Base-by-base conservation (phyloP, 2,113 vertebrate species). In the Mellivora capensis region DNA sequence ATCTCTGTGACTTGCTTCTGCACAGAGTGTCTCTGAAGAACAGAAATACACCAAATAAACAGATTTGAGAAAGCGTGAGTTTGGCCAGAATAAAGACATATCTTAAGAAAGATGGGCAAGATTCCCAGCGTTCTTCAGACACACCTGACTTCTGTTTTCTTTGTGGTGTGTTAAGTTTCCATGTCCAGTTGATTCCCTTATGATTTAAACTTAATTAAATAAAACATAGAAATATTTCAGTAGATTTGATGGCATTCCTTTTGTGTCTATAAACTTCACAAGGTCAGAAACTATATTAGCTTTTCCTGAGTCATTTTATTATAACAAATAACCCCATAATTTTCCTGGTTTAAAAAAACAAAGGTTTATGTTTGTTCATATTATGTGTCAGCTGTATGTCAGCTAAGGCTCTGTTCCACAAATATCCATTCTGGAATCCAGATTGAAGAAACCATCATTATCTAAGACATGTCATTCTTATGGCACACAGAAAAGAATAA, bases 21-120 rank as follows among this genome's bases (percentile, higher is more conserved):
- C 64, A 82, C n/a, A 62, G 86, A 93, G 11, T 77, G 64, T 96
- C 96, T 98, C 80, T 81, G 52, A 82, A 97, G 84, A 97, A 67
- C 31, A 90, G 64, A 92, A 93, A 95, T 69, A 93, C 47, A 97
- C 82, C 94, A 96, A 87, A 92, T 94, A 97, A 98, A 94, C 96
- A 96, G 90, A 98, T 96, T 81, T 96, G 84, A 96, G 74, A 79
- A 97, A 80, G 84, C 96, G 62, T 85, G 80, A 97, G 76, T 83
- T 97, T 97, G 94, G 79, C 93, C 62, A 77, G 52, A 90, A 96
- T 94, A 86, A 96, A 97, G 80, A 92, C 23, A 37, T 95, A 97
- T 54, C 90, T 64, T 54, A 82, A 93, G 86, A 82, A 96, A 87
- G 15, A 96, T 21, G 69, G 94, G 95, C 95, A 96, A 82, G 31